Base-by-base conservation (phyloP, 2,113 vertebrate species). In the Tricholaema leucomelas region DNA sequence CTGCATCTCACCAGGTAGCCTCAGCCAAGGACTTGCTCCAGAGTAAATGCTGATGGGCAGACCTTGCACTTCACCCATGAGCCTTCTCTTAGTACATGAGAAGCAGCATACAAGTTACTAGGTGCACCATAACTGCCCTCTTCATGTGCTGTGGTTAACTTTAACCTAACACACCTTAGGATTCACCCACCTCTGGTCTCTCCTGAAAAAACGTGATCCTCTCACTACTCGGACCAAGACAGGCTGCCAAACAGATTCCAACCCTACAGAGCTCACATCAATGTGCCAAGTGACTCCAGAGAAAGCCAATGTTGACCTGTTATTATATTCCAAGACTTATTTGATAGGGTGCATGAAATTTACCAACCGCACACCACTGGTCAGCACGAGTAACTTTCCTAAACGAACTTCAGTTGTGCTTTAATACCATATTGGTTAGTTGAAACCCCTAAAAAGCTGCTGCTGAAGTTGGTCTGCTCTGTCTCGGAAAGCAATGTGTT, bases 151-250 rank as follows among this genome's bases (percentile, higher is more conserved):
- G 14, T 64, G 33, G 46, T 80, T 42, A 28, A 46, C 23, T 72
- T 75, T 21, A 61, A 42, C 35, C 36, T 67, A 67, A 52, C 1
- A 5, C 0, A 0, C 42, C 50, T 64, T 15, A 1, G 1, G 8
- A 33, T 25, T 33, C 48, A 90, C 58, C 31, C 55, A 82, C 12
- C 15, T 64, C 54, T 55, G 28, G 16, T 44, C 18, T 80, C 55
- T 60, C 35, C 31, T 44, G 20, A 44, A 65, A 30, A 64, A 38
- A 6, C 5, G 12, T 24, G 16, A 42, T 35, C 25, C 28, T 67
- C 54, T 46, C 46, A 64, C 8, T 13, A 28, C 23, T 3, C 35
- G n/a, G 38, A 64, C 27, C 38, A 76, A 82, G 35, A 35, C 44
- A 87, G 21, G 30, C 20, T 72, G 33, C 36, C 36, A 71, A 66